Evolutionary conservation across 1,140 invertebrate genomes (phyloP), one percentile per base, ranked within the genome.

Genomic region (Drosophila funebris): DNA sequence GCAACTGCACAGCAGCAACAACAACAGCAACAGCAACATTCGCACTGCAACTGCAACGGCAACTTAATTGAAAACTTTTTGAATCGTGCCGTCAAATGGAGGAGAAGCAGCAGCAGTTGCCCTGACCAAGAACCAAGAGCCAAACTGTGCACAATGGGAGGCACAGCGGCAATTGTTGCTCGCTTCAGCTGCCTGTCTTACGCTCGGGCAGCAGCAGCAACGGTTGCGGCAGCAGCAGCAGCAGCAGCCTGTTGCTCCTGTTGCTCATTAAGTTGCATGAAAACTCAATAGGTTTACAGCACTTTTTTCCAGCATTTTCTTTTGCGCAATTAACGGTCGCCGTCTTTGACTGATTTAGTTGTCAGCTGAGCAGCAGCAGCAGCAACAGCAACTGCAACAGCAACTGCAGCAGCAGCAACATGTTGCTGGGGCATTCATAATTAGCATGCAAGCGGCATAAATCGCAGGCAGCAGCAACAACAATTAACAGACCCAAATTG

Each of bases 401-500:
- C 56, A 76, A n/a, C 24, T 9, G 11, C 24, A 52, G 20, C 36
- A 18, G 27, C 61, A 54, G 52, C 76, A 76, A 76, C 67, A 78
- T 78, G 76, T 76, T 76, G 76, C 76, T 70, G 60, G 22, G 22
- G 66, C 61, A 57, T 57, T 76, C 79, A 88, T 88, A 88, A 88
- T 88, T 88, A 88, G 83, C 83, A 88, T 88, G 84, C 83, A 88
- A 79, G 66, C 83, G 83, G 83, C 83, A 88, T 88, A 88, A 88
- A 88, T 88, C 78, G 78, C 83, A 76, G 73, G 29, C 44, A 27
- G 24, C 69, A 79, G 62, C 74, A 83, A 88, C 75, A 88, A 87
- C 83, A 87, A 87, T 87, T 87, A 87, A 88, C 83, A 88, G 73
- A 83, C 83, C 83, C 78, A 88, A 88, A 88, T 87, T 88, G 83